These are phyloP conservation scores for Heliconius eleuchia DNA, from an alignment of 1,140 invertebrate species.

Conservation along the genomic window DNA sequence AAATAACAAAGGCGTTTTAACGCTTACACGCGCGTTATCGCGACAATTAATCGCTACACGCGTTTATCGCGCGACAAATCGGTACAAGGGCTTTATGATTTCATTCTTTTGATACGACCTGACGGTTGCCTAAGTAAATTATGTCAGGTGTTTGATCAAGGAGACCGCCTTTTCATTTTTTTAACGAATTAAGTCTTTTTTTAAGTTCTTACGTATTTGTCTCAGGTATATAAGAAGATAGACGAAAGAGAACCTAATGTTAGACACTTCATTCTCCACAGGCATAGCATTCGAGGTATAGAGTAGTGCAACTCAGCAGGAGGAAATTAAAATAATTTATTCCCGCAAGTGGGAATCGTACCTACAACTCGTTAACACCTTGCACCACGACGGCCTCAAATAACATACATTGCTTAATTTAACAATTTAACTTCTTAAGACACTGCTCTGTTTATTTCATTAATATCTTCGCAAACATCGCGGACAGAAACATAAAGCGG, in stretches of 20 bases:
- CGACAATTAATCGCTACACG: slow-evolving; percentile 59
- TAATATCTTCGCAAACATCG: slow-evolving; percentile 18
- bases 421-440: not conserved
- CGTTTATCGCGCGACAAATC: slow-evolving; percentile 62
- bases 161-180: slow-evolving; percentile 3
- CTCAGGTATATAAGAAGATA: too few species aligned
- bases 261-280: not conserved
- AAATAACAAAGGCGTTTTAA: slow-evolving; percentile 38
- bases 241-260: not conserved
- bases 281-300: not conserved
- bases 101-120: slow-evolving; percentile 55
- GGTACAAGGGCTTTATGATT: slow-evolving; percentile 54
- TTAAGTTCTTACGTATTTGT: too few species aligned
- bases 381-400: not conserved
- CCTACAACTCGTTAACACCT: too few species aligned
- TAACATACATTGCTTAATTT: not conserved
- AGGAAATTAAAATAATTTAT: too few species aligned
- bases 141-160: slow-evolving; percentile 28
- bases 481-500: slow-evolving; percentile 30
- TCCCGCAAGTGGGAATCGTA: too few species aligned
- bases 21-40: slow-evolving; percentile 48
- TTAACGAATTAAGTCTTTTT: not conserved
- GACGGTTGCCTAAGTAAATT: slow-evolving; percentile 46
- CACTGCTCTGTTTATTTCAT: slow-evolving; percentile 6
- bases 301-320: not conserved